phyloP scores from a whole-genome alignment of 2,888 invertebrate species.

The Coelinius sp. region DNA sequence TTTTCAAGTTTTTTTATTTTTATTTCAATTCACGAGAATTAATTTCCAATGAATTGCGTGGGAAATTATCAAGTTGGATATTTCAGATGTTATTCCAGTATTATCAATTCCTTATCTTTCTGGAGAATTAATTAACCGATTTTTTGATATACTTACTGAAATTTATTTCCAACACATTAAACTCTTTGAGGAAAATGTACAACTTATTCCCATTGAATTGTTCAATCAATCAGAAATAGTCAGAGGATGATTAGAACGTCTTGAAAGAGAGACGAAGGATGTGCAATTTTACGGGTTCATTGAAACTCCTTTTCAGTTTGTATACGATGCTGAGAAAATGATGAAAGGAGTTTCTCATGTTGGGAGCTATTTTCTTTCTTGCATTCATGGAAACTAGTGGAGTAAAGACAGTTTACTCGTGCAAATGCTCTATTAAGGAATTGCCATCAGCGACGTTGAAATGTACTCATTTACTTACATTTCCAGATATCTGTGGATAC shows the following conservation, averaged over 20 bases:
- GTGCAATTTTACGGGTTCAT: not conserved
- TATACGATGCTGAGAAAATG: not conserved
- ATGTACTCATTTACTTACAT: not conserved
- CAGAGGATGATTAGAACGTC: not conserved
- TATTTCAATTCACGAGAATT: slow-evolving; percentile 18
- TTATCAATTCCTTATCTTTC: too few relatives aligned
- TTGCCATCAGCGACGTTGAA: not conserved
- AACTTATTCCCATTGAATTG: not conserved
- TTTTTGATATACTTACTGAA: not conserved
- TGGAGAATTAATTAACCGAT: too few relatives aligned
- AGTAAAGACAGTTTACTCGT: not conserved
- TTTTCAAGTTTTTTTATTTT: slow-evolving; percentile 26
- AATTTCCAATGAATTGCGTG: slow-evolving; percentile 3
- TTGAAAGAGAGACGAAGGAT: not conserved
- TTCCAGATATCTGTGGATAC: too few relatives aligned
- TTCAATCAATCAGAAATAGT: not conserved
- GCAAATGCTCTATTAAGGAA: not conserved
- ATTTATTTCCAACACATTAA: not conserved
- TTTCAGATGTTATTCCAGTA: too few relatives aligned
- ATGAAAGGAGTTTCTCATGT: not conserved
- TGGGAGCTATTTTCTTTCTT: not conserved
- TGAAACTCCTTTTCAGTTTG: not conserved
- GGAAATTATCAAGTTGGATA: not conserved
- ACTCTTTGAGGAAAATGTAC: not conserved
- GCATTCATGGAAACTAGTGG: not conserved